phyloP scores from a whole-genome alignment of 1,140 invertebrate genomes.

The Caenorhabditis remanei region DNA sequence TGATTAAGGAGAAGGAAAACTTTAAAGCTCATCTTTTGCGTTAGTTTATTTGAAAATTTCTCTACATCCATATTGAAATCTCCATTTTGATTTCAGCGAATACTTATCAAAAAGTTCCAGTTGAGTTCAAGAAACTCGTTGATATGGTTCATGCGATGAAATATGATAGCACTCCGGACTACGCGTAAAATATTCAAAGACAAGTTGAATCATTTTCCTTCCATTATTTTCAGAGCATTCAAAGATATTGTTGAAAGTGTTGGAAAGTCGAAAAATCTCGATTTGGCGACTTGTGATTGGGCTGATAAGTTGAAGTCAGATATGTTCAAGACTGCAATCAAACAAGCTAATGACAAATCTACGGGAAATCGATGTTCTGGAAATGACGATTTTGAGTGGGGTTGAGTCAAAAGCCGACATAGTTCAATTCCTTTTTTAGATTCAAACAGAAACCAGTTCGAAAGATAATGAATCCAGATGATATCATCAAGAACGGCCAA shows the following conservation, averaged over 20 bases:
- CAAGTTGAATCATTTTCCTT: background rate
- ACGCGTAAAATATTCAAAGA: background rate
- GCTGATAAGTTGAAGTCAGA: background rate
- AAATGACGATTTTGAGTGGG: slow-evolving; percentile 42
- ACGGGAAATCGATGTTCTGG: background rate
- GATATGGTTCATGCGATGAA: background rate
- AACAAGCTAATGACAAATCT: background rate
- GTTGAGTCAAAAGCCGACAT: too few relatives aligned
- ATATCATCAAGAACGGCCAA: background rate
- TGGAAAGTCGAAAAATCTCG: background rate
- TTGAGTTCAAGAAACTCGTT: slow-evolving; percentile 27
- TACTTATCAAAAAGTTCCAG: slow-evolving; percentile 23
- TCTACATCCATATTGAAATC: background rate
- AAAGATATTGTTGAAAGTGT: background rate
- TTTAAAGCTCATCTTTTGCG: background rate
- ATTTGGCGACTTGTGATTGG: slow-evolving; percentile 22
- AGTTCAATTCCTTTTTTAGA: background rate
- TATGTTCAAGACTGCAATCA: background rate
- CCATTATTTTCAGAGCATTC: background rate
- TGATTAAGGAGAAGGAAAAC: slow-evolving; percentile 51
- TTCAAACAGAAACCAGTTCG: background rate
- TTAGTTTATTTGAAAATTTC: background rate
- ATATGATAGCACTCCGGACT: slow-evolving; percentile 20
- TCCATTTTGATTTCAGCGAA: background rate
- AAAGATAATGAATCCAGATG: background rate